Percentiles rank a stretch among this genome's conserved stretches.
These are phyloP conservation scores for Caenorhabditis japonica DNA, from an alignment of 2,888 invertebrate species.

Conservation along the genomic window DNA sequence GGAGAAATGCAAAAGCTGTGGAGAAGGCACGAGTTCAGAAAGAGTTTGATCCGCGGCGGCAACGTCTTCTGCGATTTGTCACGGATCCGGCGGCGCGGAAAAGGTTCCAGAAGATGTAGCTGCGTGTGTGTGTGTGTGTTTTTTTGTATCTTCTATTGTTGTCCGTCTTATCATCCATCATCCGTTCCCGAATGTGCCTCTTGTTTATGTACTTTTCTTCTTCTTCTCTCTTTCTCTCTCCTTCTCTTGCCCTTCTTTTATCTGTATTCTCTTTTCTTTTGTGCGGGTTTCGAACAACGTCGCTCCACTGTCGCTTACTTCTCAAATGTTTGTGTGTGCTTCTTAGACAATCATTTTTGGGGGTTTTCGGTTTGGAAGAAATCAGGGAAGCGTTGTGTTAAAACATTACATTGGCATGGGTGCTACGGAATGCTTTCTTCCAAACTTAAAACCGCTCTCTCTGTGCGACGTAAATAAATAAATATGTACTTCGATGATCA, in stretches of 20 bases:
- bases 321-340: conserved; percentile 11
- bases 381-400: too few relatives aligned
- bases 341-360: too few relatives aligned
- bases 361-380: too few relatives aligned
- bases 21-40: conserved; percentile 76
- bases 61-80: conserved; percentile 74
- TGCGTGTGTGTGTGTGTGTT: conserved; percentile 12
- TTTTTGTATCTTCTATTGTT: too few relatives aligned
- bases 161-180: neutral
- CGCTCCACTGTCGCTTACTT: conserved; percentile 34
- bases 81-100: conserved; percentile 70
- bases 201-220: conserved; percentile 48
- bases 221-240: conserved; percentile 21
- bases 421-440: too few relatives aligned
- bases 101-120: conserved; percentile 64
- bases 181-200: conserved; percentile 34
- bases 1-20: conserved; percentile 76
- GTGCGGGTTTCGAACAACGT: conserved; percentile 12
- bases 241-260: conserved; percentile 17
- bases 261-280: conserved; percentile 20
- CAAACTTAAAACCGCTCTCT: too few relatives aligned
- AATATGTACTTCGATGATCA: too few relatives aligned
- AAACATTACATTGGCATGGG: too few relatives aligned
- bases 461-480: too few relatives aligned
- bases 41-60: conserved; percentile 76